phyloP scores from a whole-genome alignment of 1,140 invertebrate species.

The Ganaspis sp. region DNA sequence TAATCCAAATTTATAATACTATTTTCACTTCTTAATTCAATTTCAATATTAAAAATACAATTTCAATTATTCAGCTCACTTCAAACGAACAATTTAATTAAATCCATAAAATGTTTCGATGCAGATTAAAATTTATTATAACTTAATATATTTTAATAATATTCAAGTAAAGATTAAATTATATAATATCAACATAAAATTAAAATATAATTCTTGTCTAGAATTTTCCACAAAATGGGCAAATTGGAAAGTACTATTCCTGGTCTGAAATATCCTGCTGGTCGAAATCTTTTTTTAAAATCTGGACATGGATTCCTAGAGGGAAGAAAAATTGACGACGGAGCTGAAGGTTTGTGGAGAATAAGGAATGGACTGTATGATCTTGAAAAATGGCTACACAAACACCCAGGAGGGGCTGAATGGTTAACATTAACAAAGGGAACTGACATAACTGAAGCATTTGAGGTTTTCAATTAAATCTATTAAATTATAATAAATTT shows the following conservation, averaged over 20 bases:
- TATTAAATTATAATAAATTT: neutral
- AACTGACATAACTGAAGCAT: constrained; percentile 87
- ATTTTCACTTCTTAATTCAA: no score
- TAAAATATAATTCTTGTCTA: no score
- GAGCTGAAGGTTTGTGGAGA: constrained; percentile 87
- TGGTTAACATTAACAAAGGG: constrained; percentile 85
- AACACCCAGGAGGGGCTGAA: constrained; percentile 87
- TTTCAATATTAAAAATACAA: no score
- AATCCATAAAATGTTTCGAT: no score
- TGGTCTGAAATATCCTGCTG: constrained; percentile 55
- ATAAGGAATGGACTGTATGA: constrained; percentile 87
- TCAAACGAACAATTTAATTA: no score
- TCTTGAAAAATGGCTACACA: constrained; percentile 80
- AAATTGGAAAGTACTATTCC: constrained; percentile 62
- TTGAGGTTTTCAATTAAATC: constrained; percentile 74
- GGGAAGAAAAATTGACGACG: constrained; percentile 82
- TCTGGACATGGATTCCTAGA: constrained; percentile 71
- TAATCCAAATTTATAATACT: no score
- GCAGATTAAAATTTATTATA: no score
- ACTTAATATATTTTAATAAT: no score
- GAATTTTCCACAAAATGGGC: constrained; percentile 36
- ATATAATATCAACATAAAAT: no score
- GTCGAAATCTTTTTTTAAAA: constrained; percentile 48
- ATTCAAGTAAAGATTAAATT: no score
- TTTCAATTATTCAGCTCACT: no score